Evolutionary conservation across 2,113 vertebrate species (phyloP), one percentile per base, ranked within the genome.

Genomic region (Cottus gobio): DNA sequence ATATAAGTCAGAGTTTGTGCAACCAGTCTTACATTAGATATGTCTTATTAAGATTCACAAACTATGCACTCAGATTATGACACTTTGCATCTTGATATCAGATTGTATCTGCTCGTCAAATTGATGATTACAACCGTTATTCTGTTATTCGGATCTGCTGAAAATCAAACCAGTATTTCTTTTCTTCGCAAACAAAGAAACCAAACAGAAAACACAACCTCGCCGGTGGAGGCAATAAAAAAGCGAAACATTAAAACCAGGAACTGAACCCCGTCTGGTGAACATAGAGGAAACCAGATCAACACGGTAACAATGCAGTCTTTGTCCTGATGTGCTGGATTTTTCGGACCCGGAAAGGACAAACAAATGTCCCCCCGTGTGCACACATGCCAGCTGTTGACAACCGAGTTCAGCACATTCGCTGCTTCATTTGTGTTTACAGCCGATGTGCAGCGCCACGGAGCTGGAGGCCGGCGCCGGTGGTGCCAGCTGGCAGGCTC

Each of bases 381-480:
- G 75, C 26, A 26, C 76, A 62, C 75, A 42, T 60, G 64, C 67
- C 70, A 68, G 54, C 75, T 77, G 60, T 65, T 74, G 71, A 85
- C 67, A 67, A 62, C 77, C 54, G 81, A 87, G 67, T 69, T 90
- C 83, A 87, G 82, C 87, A 82, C 83, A 83, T 84, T 86, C 61
- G 46, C 57, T 3, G 37, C 83, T 90, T 89, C 85, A 82, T 87
- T 83, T 84, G 61, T 82, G 52, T 83, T 86, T 84, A 71, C 76
- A 75, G 71, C 77, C n/a, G 44, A 60, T 50, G 76, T 18, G 31
- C 52, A 67, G 26, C 24, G 54, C 61, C 54, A 26, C 46, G 66
- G 75, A 24, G 57, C 2, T 67, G 52, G 72, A 31, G 31, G 78
- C 48, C 39, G 20, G 5, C 16, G 8, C 16, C 20, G 11, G 22